phyloP scores from a whole-genome alignment of 2,797 vertebrate genomes.

The Lophius americanus region DNA sequence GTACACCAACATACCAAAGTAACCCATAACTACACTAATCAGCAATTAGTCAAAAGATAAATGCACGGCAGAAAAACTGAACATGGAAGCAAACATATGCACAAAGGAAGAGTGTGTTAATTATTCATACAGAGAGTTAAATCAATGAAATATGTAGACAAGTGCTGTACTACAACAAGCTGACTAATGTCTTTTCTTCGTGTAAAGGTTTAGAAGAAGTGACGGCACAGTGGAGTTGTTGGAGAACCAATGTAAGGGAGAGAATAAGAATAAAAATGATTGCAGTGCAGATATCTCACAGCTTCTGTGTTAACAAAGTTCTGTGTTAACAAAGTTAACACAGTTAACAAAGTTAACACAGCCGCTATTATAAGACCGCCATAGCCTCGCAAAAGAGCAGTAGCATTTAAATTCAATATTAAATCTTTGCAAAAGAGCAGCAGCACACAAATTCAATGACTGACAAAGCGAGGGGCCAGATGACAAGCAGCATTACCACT shows the following conservation, averaged over 20 bases:
- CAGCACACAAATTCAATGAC: constrained; percentile 21
- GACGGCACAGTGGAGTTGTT: constrained; percentile 19
- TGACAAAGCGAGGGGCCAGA: constrained; percentile 27
- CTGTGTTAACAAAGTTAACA: constrained; percentile 6
- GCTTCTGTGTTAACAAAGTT: constrained; percentile 19
- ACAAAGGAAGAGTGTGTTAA: constrained; percentile 54
- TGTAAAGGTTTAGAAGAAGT: constrained; percentile 53
- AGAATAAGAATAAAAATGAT: constrained; percentile 25
- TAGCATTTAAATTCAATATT: no score
- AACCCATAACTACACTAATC: constrained; percentile 24
- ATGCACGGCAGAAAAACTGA: constrained; percentile 12
- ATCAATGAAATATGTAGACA: constrained; percentile 78
- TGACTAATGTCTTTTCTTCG: constrained; percentile 59
- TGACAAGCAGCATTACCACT: constrained; percentile 12
- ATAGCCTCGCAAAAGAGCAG: no score
- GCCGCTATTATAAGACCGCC: no score
- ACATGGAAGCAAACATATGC: constrained; percentile 45
- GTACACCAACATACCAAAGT: constrained; percentile 17
- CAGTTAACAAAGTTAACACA: constrained; percentile 10
- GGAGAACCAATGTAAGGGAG: constrained; percentile 11
- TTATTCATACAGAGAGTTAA: constrained; percentile 76
- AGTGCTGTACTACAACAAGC: constrained; percentile 47
- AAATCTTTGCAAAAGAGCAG: constrained; percentile 11
- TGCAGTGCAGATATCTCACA: constrained; percentile 21
- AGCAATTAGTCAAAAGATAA: constrained; percentile 1